Evolutionary conservation across 2,888 invertebrate genomes (phyloP), one percentile per base, ranked within the genome.

Genomic region (Ecdyonurus torrentis): DNA sequence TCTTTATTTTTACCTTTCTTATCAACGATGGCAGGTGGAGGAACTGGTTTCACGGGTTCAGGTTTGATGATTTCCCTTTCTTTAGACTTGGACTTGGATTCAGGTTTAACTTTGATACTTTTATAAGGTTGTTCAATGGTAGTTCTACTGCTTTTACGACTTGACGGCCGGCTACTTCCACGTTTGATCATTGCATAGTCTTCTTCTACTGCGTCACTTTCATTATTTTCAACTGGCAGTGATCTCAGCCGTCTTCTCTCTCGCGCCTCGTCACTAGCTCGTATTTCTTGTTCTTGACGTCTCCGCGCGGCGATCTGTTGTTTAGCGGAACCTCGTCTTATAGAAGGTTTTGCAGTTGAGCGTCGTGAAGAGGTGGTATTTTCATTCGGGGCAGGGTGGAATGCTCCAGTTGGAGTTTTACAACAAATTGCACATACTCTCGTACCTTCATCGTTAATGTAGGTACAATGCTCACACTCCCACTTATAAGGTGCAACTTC

Each of bases 391-490:
- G 55, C 55, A 10, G 55, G 55, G n/a, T 20, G 55, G 55, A 55
- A 55, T 5, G 72, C 71, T 65, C 69, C 72, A 50, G 70, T 73
- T 5, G 68, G 66, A 0, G 93, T 93, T 72, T 91, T 91, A 71
- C 92, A 93, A 72, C 93, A 94, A 61, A 93, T 84, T 18, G 82
- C 80, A 71, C 93, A 93, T 52, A 93, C 87, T 68, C 86, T 83
- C 0, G 85, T 83, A 22, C 86, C 87, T 0, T 87, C 77, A 65
- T 87, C 86, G 72, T 94, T 94, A 2, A 91, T 86, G 72, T 85
- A 92, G 0, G 93, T 94, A 72, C 93, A 94, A 71, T 91, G 90
- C 70, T 91, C 89, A 73, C 93, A 94, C 67, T 89, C 84, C 93
- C 93, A 94, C 63, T 81, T 77, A 18, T 80, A 76, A 0, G 84